Percentiles rank a stretch among this genome's conserved stretches.
Evolutionary conservation across 2,113 vertebrate species (phyloP).

Genomic region (Macheiramphus alcinus): DNA sequence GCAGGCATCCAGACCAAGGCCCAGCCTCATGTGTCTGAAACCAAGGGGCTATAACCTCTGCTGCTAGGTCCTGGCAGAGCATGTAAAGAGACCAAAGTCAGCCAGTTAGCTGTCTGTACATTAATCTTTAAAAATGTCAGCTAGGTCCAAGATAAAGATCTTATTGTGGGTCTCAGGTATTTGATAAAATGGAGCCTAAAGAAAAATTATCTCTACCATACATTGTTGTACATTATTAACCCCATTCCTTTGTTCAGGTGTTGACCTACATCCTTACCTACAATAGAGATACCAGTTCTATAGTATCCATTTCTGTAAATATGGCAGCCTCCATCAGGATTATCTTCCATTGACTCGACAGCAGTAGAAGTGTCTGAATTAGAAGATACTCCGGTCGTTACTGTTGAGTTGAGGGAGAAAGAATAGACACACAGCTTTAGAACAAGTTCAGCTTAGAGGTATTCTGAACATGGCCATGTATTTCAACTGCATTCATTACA

Average conservation of each 20-base stretch:
- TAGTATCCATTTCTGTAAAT: conserved; percentile 83
- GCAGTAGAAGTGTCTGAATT: not conserved
- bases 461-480: not conserved
- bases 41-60: not conserved
- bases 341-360: not conserved
- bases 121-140: not conserved
- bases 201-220: not conserved
- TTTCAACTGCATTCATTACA: not conserved
- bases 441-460: not conserved
- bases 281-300: conserved; percentile 70
- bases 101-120: not conserved
- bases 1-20: not conserved
- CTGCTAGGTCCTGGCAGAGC: not conserved
- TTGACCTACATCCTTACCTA: conserved; percentile 72
- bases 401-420: not conserved
- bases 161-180: not conserved
- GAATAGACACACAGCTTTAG: not conserved
- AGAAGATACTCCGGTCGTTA: not conserved
- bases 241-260: not conserved
- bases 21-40: not conserved
- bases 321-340: conserved; percentile 71
- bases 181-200: not conserved
- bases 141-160: not conserved
- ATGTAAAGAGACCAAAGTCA: not conserved
- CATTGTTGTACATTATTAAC: not conserved